Conservation (phyloP, 2,888 invertebrate species). For the Gonocerus acuteangulatus region DNA sequence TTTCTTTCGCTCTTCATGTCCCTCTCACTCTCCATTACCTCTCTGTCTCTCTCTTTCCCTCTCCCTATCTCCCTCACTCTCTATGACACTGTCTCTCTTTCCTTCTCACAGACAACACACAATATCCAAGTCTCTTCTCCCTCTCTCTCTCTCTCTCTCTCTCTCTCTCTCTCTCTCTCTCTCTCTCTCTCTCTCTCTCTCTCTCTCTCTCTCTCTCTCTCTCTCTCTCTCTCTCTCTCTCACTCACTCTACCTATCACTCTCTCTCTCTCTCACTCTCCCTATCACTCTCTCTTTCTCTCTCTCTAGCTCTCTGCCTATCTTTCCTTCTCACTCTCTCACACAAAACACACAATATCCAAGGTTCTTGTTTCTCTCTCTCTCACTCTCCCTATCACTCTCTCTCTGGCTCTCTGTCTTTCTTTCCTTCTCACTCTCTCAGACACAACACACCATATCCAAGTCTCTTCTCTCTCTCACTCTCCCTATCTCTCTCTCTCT, state of each 20-base stretch:
- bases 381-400: too few relatives aligned
- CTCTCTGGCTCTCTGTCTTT: too few relatives aligned
- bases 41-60: not conserved
- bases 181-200: not conserved
- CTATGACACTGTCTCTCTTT: not conserved
- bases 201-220: too few relatives aligned
- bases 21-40: not conserved
- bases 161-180: not conserved
- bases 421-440: not conserved
- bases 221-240: not conserved
- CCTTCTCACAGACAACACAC: too few relatives aligned
- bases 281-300: too few relatives aligned
- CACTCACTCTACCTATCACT: constrained; percentile 3
- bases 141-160: too few relatives aligned
- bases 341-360: not conserved
- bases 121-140: too few relatives aligned
- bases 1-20: not conserved
- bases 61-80: not conserved
- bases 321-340: too few relatives aligned
- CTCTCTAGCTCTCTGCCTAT: too few relatives aligned
- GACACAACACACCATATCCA: not conserved
- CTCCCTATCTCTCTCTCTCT: too few relatives aligned
- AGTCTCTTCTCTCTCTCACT: not conserved
- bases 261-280: too few relatives aligned
- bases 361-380: not conserved